Conservation (phyloP, 2,888 invertebrate species). For the Aporophyla nigra region DNA sequence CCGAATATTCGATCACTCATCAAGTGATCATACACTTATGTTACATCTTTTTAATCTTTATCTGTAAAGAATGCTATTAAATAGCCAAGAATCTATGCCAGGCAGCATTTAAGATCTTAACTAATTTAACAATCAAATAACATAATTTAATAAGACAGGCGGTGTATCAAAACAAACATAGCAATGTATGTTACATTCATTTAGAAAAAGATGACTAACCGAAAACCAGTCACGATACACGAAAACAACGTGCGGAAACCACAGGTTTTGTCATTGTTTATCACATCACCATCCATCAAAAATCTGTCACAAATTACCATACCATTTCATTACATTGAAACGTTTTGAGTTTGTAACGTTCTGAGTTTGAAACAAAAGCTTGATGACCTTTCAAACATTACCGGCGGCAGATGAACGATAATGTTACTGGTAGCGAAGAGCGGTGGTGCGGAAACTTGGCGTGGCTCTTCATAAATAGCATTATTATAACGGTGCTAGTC, state of each 20-base stretch:
- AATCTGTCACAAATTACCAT: constrained; percentile 43
- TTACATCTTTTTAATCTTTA: background rate
- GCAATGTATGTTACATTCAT: background rate
- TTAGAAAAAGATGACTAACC: constrained; percentile 4
- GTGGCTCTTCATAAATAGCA: constrained; percentile 48
- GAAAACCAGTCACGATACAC: constrained; percentile 17
- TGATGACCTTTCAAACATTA: constrained; percentile 42
- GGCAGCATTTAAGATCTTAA: background rate
- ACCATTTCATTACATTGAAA: constrained; percentile 10
- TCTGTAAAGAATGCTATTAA: too few species aligned
- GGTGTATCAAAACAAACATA: background rate
- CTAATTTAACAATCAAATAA: background rate
- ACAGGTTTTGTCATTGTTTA: constrained; percentile 23
- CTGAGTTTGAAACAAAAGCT: constrained; percentile 45
- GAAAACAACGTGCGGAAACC: constrained; percentile 5
- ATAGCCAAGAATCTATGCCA: too few species aligned
- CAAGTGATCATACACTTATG: too few species aligned
- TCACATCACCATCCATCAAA: constrained; percentile 34
- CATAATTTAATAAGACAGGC: background rate
- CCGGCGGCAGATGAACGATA: constrained; percentile 36
- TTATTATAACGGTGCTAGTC: constrained; percentile 55
- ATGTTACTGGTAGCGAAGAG: constrained; percentile 23
- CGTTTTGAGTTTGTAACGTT: constrained; percentile 30
- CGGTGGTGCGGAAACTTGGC: constrained; percentile 46
- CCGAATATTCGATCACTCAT: too few species aligned